Base-by-base conservation (phyloP, 2,113 vertebrate species). In the Chionodraco myersi region DNA sequence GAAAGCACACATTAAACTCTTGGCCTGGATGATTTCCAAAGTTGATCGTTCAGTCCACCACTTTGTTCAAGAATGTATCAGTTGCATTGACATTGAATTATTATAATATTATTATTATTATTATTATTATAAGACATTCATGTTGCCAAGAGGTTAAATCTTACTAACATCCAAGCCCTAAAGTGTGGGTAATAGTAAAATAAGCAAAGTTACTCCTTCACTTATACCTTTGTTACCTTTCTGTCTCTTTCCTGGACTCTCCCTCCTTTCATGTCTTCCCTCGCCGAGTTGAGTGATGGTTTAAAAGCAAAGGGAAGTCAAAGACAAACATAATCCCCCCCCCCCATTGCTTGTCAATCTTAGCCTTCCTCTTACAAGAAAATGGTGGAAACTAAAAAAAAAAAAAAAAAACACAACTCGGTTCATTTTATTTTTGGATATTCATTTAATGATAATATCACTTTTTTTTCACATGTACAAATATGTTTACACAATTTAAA, bases 401-500 rank as follows among this genome's bases (percentile, higher is more conserved):
- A 21, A 21, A 21, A 30, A 30, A 30, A 41, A 41, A 41, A 41
- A 41, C 36, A 77, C 44, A 65, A 58, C 23, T 36, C 0, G 0
- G 5, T n/a, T 30, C 0, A 34, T 61, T 60, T 68, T n/a, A 23
- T 41, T 85, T 80, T 84, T 80, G 45, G 79, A 91, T 90, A 86
- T 86, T 93, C 62, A 90, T 91, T 94, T 95, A 93, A 90, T 93
- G 90, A 91, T 89, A 82, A 93, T 83, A 86, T 85, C 72, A 75
- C 54, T 83, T 83, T 53, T 53, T 30, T 91, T 87, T 63, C 61
- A 85, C 52, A 86, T 89, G 80, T 93, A 94, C 90, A 95, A 94
- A 95, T 92, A 92, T 72, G 72, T 86, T 93, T 89, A 92, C 79
- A 75, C 48, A 80, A 78, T 91, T 91, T 57, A 21, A 64, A 83